A percentile compares a stretch with the other conserved stretches of the same genome.
Evolutionary conservation across 1,140 invertebrate species (phyloP).

Genomic region (Drosophila ironensis): DNA sequence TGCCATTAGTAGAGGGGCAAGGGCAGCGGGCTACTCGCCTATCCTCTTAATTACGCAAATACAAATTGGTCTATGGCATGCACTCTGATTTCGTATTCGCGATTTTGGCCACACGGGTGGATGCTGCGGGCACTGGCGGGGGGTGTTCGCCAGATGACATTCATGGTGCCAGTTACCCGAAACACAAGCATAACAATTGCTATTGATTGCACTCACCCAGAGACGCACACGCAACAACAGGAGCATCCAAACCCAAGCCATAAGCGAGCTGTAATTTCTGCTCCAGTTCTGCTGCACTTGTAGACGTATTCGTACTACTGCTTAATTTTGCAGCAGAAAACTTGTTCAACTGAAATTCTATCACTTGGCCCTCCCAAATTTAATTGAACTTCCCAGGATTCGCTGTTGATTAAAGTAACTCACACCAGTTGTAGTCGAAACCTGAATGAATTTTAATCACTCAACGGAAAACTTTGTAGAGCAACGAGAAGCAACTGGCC

Average conservation of each 20-base stretch:
- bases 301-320: not conserved
- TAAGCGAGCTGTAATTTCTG: constrained; percentile 53
- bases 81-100: constrained; percentile 46
- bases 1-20: constrained; percentile 36
- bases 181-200: constrained; percentile 57
- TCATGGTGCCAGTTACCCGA: constrained; percentile 37
- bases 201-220: constrained; percentile 51
- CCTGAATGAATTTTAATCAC: not conserved
- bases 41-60: constrained; percentile 63
- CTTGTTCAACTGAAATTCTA: not conserved
- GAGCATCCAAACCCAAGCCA: constrained; percentile 17
- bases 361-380: not conserved
- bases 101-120: constrained; percentile 12
- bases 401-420: not conserved
- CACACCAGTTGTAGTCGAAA: not conserved
- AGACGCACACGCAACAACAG: not conserved
- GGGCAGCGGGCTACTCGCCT: constrained; percentile 25
- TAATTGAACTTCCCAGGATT: not conserved
- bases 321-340: not conserved
- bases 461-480: constrained; percentile 10
- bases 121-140: not conserved
- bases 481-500: not conserved
- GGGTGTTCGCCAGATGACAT: constrained; percentile 17
- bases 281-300: constrained; percentile 46
- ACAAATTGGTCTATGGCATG: constrained; percentile 65